Percentiles rank a stretch among this genome's conserved stretches.
Evolutionary conservation across 1,140 invertebrate species (phyloP).

Genomic region (Calliphora vicina): DNA sequence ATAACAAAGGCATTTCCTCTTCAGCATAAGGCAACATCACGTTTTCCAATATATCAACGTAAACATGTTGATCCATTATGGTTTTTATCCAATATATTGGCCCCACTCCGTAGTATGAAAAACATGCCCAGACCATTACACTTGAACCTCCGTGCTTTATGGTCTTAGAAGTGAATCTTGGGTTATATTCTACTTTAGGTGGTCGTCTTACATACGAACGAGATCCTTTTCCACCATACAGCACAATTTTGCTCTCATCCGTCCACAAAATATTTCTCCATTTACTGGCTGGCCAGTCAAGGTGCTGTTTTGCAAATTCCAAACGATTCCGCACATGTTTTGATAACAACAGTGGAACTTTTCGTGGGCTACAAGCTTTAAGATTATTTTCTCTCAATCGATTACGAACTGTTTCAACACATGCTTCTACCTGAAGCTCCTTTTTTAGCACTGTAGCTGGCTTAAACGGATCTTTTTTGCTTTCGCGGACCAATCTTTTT

Average conservation of each 20-base stretch:
- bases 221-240: conserved; percentile 38
- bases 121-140: conserved; percentile 48
- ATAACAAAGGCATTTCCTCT: conserved; percentile 45
- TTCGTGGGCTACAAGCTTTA: neutral
- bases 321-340: conserved; percentile 20
- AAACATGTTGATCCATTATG: conserved; percentile 41
- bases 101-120: conserved; percentile 43
- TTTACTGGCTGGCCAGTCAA: conserved; percentile 24
- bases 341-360: conserved; percentile 10
- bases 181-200: conserved; percentile 19
- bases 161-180: conserved; percentile 43
- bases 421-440: neutral
- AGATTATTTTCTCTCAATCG: neutral
- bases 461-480: conserved; percentile 6
- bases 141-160: conserved; percentile 46
- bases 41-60: conserved; percentile 44
- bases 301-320: conserved; percentile 34
- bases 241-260: conserved; percentile 37
- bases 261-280: conserved; percentile 40
- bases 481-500: neutral
- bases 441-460: conserved; percentile 1
- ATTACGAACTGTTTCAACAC: conserved; percentile 17
- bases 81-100: conserved; percentile 42
- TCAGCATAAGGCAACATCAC: conserved; percentile 45
- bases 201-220: conserved; percentile 29